Evolutionary conservation across 2,797 vertebrate genomes (phyloP), one percentile per base, ranked within the genome.

Genomic region (Protosalanx chinensis): DNA sequence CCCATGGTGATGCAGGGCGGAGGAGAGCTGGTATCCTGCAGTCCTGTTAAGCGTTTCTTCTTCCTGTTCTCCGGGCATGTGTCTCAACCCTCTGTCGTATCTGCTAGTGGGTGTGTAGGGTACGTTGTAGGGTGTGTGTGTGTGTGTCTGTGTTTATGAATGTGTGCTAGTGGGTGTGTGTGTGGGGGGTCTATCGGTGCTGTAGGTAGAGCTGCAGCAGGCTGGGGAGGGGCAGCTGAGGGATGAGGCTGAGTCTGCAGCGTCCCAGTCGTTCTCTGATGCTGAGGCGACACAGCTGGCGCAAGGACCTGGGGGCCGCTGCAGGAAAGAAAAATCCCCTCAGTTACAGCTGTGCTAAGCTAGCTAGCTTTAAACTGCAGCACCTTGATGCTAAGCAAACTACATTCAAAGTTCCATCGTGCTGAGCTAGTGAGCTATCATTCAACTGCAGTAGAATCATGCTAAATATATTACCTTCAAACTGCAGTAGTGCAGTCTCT

Each of bases 141-240:
- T 53, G 13, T 51, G 51, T n/a, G 58, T 0, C 8, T 29, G 27
- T 29, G 27, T 27, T 6, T 12, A 61, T 0, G 13, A 4, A 2
- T 30, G 27, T 6, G 51, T 56, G 18, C 18, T 4, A 5, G 51
- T 56, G 51, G 6, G 51, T 51, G 49, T 51, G 49, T 18, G 16
- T 51, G 49, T 81, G 72, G 73, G 53, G 75, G 13, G 41, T 64
- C 90, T 94, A 96, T 90, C 91, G 92, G 76, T 98, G 91, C 80
- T 96, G 94, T 60, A 98, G 88, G 85, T 96, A 98, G 78, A 93
- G 90, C 82, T 95, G 95, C 75, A 98, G 89, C 69, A 96, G 81
- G 0, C 91, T 92, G 41, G 97, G 97, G 59, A 99, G 76, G 80
- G 94, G 95, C 41, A 99, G 95, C 30, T 92, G 90, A 4, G 94